Base-by-base conservation (phyloP, 1,140 invertebrate genomes). In the Pseudomyrmex gracilis region DNA sequence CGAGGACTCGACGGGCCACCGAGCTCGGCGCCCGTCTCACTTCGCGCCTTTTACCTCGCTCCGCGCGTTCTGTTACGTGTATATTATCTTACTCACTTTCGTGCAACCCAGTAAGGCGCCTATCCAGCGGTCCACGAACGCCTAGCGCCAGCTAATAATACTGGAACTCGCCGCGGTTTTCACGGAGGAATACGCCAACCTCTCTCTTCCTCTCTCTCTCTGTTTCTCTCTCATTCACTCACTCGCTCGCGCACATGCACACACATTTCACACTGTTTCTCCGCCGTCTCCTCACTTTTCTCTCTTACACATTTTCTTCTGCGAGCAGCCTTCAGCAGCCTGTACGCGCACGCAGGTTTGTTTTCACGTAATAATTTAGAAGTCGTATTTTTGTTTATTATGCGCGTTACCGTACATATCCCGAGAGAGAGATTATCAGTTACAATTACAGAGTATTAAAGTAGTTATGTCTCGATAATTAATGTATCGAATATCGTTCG, bases 81-180 rank as follows among this genome's bases (percentile, higher is more conserved):
- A 88, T 88, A 89, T 89, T 89, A 90, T 88, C 87, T 89, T 90
- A 88, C 89, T 90, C 87, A 85, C 89, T 90, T 89, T 90, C 89
- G 88, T 88, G 88, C 76, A 84, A 86, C 84, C 86, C 89, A 88
- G 88, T 89, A 89, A 89, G 87, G 86, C 78, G 87, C 84, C 87
- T 89, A 85, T 89, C 78, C 86, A 51, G 49, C 73, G 82, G 83
- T 70, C 78, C 80, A 57, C 53, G 64, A 66, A 55, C 73, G 85
- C 61, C 87, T 89, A 88, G 87, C 87, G 87, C 87, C 87, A 68
- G 87, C 84, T 89, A 89, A 89, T 89, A 89, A 88, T 88, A 88
- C 84, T 74, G 87, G 86, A 83, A 58, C 53, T 20, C 82, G 78
- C 84, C 87, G 84, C 57, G 73, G 80, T 88, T 88, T 34, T 85